Evolutionary conservation across 2,797 vertebrate genomes (phyloP).

Genomic region (Neosilurus mollespiculum): DNA sequence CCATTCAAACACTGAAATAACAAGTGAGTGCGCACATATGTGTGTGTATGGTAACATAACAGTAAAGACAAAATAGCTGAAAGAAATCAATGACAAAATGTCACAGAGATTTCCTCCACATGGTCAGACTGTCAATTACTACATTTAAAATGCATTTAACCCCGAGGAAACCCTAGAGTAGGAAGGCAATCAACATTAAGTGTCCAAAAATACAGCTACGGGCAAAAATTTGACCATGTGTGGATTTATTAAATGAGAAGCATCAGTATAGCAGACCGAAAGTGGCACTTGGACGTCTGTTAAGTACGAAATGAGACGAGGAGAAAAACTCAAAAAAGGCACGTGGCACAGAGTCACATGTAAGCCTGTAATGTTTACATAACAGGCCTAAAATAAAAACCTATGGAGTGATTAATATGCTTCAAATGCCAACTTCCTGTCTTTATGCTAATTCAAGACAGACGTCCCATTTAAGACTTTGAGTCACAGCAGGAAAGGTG

Average conservation of each 20-base stretch:
- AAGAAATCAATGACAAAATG: conserved; percentile 44
- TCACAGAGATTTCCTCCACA: conserved; percentile 43
- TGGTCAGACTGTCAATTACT: conserved; percentile 61
- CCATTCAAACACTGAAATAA: conserved; percentile 40
- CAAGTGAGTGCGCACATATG: neutral
- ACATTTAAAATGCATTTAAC: conserved; percentile 67
- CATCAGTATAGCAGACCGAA: conserved; percentile 27
- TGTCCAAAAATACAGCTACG: conserved; percentile 47
- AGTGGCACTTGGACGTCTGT: neutral
- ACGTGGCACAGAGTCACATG: conserved; percentile 7
- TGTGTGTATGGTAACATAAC: neutral
- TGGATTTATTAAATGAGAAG: conserved; percentile 64
- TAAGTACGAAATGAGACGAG: conserved; percentile 9
- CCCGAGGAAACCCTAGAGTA: conserved; percentile 56
- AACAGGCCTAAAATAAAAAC: conserved; percentile 12
- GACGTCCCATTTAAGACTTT: conserved; percentile 3
- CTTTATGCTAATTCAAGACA: neutral
- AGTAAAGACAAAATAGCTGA: conserved; percentile 32
- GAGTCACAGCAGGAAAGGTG: conserved; percentile 25
- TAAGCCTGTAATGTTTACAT: neutral
- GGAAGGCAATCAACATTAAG: conserved; percentile 50
- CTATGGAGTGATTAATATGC: conserved; percentile 18
- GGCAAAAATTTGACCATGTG: conserved; percentile 57
- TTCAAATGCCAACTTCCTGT: conserved; percentile 21
- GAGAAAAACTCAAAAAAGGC: neutral